These are phyloP conservation scores for Chromobotia macracanthus DNA, from an alignment of 2,797 vertebrate species.

Conservation along the genomic window DNA sequence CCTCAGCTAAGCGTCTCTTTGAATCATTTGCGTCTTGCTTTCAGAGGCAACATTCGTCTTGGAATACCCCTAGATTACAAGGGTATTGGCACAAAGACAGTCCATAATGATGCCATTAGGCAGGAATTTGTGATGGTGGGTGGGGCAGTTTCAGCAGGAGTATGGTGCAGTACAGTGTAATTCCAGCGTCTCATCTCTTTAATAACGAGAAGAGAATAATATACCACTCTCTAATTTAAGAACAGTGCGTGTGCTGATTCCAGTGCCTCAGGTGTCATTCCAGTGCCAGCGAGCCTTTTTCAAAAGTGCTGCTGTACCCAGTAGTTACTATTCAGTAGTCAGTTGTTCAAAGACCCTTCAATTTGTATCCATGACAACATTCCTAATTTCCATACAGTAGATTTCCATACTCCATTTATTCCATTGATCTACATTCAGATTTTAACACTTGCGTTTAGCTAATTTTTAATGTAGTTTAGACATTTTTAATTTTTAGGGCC, in stretches of 20 bases:
- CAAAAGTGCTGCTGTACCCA: constrained; percentile 48
- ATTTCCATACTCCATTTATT: neutral
- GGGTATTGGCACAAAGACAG: constrained; percentile 72
- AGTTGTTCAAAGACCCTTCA: neutral
- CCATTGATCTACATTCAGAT: too few relatives aligned
- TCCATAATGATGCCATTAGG: constrained; percentile 82
- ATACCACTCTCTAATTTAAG: constrained; percentile 70
- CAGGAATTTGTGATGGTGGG: constrained; percentile 76
- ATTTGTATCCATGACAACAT: neutral
- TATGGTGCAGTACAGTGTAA: constrained; percentile 62
- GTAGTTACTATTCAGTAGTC: constrained; percentile 39
- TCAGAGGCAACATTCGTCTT: constrained; percentile 59
- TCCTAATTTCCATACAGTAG: neutral
- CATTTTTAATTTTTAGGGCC: too few relatives aligned
- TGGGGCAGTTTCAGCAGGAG: constrained; percentile 51
- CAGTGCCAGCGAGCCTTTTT: constrained; percentile 38
- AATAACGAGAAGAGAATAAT: constrained; percentile 66
- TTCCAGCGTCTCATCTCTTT: constrained; percentile 61
- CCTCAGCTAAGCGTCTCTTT: constrained; percentile 42
- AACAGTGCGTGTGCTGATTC: constrained; percentile 50
- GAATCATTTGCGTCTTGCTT: constrained; percentile 23
- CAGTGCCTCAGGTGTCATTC: constrained; percentile 59
- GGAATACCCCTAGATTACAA: constrained; percentile 75
- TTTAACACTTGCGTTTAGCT: too few relatives aligned
- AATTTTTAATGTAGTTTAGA: too few relatives aligned